phyloP scores from a whole-genome alignment of 2,113 vertebrate species.

The Sminthopsis crassicaudata region DNA sequence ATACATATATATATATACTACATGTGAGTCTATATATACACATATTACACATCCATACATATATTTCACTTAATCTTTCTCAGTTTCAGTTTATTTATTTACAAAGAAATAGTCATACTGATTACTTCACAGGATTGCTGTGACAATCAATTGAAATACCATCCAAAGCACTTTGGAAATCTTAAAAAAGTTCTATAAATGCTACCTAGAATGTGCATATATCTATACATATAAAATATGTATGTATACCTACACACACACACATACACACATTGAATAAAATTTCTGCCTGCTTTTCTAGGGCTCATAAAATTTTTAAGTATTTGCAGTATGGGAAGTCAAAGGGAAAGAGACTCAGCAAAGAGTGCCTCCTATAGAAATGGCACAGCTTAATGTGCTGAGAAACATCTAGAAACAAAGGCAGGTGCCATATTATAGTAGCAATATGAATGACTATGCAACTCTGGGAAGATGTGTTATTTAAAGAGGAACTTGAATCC shows the following conservation, averaged over 20 bases:
- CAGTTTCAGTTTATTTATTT: not conserved
- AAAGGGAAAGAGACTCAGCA: constrained; percentile 18
- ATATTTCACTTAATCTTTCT: not conserved
- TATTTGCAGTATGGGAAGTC: constrained; percentile 15
- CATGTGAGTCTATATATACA: no score
- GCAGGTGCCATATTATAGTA: constrained; percentile 73
- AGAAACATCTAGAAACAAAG: constrained; percentile 18
- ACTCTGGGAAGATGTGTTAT: constrained; percentile 77
- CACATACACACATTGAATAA: not conserved
- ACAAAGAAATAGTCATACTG: not conserved
- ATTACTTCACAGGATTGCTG: not conserved
- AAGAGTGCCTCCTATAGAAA: constrained; percentile 51
- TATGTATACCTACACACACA: no score
- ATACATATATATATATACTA: no score
- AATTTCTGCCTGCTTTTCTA: constrained; percentile 1
- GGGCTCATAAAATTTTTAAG: constrained; percentile 34
- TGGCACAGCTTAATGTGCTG: constrained; percentile 34
- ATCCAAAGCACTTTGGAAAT: not conserved
- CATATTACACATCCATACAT: not conserved
- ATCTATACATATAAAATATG: not conserved
- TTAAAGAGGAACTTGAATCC: constrained; percentile 77
- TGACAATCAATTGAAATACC: not conserved
- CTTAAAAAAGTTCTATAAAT: not conserved
- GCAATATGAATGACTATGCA: constrained; percentile 75
- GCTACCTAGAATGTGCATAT: not conserved